A percentile compares a stretch with the other conserved stretches of the same genome.
Evolutionary conservation across 2,113 vertebrate genomes (phyloP).

Genomic region (Xiphias gladius): DNA sequence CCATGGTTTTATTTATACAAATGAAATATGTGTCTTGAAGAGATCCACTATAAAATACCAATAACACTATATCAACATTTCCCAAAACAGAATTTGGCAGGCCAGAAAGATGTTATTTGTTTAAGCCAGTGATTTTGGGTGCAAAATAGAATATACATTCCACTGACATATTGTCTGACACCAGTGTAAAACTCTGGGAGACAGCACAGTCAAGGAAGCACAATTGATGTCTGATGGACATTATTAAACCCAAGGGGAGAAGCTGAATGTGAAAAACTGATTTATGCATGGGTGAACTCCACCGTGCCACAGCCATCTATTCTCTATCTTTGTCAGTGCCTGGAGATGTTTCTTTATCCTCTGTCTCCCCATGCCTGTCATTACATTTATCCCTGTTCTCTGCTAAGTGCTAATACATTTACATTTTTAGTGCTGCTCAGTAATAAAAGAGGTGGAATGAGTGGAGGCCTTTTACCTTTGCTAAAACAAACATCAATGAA

Average conservation of each 20-base stretch:
- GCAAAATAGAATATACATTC: conserved; percentile 77
- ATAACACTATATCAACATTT: conserved; percentile 76
- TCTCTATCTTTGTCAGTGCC: conserved; percentile 55
- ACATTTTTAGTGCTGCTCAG: conserved; percentile 81
- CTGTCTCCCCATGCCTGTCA: conserved; percentile 48
- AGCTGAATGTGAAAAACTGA: conserved; percentile 76
- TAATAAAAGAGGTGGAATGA: conserved; percentile 75
- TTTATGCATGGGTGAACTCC: conserved; percentile 78
- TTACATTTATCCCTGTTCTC: conserved; percentile 71
- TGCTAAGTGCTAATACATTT: conserved; percentile 82
- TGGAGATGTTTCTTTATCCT: conserved; percentile 65
- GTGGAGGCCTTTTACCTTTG: conserved; percentile 67
- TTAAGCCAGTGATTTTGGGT: conserved; percentile 65
- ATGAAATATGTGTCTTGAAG: conserved; percentile 69
- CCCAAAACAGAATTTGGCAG: conserved; percentile 62
- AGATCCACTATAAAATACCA: conserved; percentile 71
- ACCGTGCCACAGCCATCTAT: conserved; percentile 73
- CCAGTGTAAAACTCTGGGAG: conserved; percentile 64
- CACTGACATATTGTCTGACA: conserved; percentile 71
- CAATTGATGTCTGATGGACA: conserved; percentile 77
- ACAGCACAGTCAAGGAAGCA: conserved; percentile 78
- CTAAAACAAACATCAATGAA: conserved; percentile 75
- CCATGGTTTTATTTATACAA: conserved; percentile 80
- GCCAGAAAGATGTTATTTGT: conserved; percentile 52
- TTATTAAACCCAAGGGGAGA: conserved; percentile 76